Conservation (phyloP, 2,797 vertebrate species). For the Pseudomugil tenellus region DNA sequence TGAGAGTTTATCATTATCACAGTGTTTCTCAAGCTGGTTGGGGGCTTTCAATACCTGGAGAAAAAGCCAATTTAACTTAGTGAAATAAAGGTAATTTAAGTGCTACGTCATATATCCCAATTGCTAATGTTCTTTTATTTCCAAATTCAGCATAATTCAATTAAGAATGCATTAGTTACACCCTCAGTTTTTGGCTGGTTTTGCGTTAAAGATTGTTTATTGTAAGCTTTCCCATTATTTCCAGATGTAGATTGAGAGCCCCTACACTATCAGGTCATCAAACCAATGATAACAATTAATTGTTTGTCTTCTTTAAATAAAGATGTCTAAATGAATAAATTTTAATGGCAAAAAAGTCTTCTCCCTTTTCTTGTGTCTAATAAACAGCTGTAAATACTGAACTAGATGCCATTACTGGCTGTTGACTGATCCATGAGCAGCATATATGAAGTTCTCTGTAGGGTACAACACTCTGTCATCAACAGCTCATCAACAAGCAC, state of each 20-base stretch:
- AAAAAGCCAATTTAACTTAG: not conserved
- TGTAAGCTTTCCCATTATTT: not conserved
- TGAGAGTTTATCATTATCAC: slow-evolving; percentile 19
- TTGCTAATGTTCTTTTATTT: not conserved
- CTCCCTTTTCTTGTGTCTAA: not conserved
- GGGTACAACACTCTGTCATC: not conserved
- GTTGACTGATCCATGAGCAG: not conserved
- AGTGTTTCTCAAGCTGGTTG: not conserved
- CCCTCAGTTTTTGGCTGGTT: not conserved
- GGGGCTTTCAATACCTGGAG: not conserved
- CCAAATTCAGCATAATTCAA: not conserved
- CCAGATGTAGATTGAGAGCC: not conserved
- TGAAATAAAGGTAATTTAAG: not conserved
- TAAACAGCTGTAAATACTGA: not conserved
- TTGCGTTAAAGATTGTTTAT: not conserved
- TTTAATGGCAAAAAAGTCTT: slow-evolving; percentile 30
- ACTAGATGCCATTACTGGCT: not conserved
- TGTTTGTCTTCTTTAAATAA: slow-evolving; percentile 47
- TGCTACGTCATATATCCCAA: not conserved
- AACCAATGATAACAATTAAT: slow-evolving; percentile 14
- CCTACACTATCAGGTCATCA: slow-evolving; percentile 16
- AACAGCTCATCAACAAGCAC: slow-evolving; percentile 22
- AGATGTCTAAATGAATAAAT: slow-evolving; percentile 65
- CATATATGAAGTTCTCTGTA: slow-evolving; percentile 9
- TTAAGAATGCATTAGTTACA: not conserved